Base-by-base conservation (phyloP, 2,888 invertebrate species). In the Phlogophora meticulosa region DNA sequence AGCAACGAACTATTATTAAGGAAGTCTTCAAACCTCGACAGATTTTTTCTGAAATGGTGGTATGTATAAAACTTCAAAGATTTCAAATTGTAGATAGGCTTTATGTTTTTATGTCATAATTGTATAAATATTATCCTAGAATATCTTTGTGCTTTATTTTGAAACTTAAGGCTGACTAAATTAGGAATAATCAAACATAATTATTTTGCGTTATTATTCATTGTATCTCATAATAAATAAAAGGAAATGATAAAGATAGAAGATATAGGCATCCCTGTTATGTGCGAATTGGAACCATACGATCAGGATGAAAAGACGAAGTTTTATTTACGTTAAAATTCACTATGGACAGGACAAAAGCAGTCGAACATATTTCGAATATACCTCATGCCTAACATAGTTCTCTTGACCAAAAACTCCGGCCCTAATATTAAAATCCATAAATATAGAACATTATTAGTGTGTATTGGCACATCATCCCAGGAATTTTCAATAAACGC, bases 401-500 rank as follows among this genome's bases (percentile, higher is more conserved):
- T 28, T 36, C 7, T 3, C 2, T 17, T 5, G 11, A 13, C 32
- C 48, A n/a, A 53, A 63, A 73, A 13, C n/a, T 43, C 24, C 36
- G 4, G n/a, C 20, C 24, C 49, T 22, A 32, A 76, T 59, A 69
- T 45, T 55, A 15, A 36, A 45, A 55, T 28, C 2, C 28, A 28
- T n/a, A n/a, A n/a, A 34, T 53, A 58, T 45, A 62, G 40, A 46
- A 36, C 17, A 63, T 66, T 80, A 76, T 65, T n/a, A 49, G 17
- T 58, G 45, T 36, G 32, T 68, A 71, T 73, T 34, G 72, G 52
- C 45, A 46, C n/a, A 55, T 58, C 61, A 52, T 69, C 22, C 57
- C 34, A 24, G 69, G 82, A 72, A 81, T 81, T 77, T 82, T 77
- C 74, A 81, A 81, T 81, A 80, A 82, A n/a, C 46, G 58, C 65